Evolutionary conservation across 1,140 invertebrate species (phyloP), one percentile per base, ranked within the genome.

Genomic region (Idris sp.): DNA sequence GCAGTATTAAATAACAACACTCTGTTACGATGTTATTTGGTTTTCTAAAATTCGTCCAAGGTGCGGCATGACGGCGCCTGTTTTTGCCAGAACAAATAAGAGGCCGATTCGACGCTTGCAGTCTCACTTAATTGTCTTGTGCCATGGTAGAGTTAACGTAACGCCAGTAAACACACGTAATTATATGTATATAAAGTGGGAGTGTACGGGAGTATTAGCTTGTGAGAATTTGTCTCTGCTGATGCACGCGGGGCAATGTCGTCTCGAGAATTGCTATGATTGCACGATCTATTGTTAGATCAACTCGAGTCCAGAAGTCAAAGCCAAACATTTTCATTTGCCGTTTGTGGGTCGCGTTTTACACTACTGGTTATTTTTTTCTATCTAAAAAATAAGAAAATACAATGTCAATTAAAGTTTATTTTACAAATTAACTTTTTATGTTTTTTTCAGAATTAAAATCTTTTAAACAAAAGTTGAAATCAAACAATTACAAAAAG

Each of bases 231-330:
- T 59, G 65, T 69, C 64, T 64, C 18, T 54, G 31, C 44, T 19
- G 49, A 54, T 59, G 54, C 54, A 46, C 31, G 59, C 40, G 43
- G 51, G 44, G 11, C n/a, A n/a, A n/a, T n/a, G n/a, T n/a, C n/a
- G n/a, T n/a, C n/a, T n/a, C n/a, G n/a, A n/a, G n/a, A n/a, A 40
- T 33, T 48, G 11, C 35, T 64, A 40, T 58, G 73, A 67, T 75
- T 71, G 62, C 48, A 68, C 41, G 31, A 41, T 72, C 79, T 81
- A 81, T 81, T 81, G 78, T 81, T 81, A 81, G 79, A 77, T 48
- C 58, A 54, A 72, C 48, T 72, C 40, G 54, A 62, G 62, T 62
- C 48, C 62, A 74, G 54, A 75, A 74, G 53, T 64, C 69, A 77
- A 79, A 79, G 72, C 76, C 78, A 78, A 79, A 78, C 67, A 48